Evolutionary conservation across 2,888 invertebrate species (phyloP).

Genomic region (Halictus quadricinctus): DNA sequence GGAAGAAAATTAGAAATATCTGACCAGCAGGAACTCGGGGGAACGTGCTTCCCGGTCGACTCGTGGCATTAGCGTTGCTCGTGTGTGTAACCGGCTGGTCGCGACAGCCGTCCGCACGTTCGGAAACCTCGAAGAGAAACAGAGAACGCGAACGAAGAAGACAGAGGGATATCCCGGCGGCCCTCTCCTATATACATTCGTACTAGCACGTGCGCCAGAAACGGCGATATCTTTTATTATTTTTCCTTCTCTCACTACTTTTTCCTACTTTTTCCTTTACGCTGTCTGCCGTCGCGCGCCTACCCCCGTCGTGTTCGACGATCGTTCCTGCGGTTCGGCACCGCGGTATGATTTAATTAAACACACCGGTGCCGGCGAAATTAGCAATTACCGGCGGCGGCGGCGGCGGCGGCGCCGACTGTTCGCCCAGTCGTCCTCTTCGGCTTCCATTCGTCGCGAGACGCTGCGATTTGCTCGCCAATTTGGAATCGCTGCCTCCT

Average conservation of each 20-base stretch:
- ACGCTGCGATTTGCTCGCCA: not conserved
- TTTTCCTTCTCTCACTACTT: not conserved
- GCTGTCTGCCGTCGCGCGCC: not conserved
- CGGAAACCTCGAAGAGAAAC: not conserved
- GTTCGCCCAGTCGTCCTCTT: not conserved
- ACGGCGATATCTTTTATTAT: slow-evolving; percentile 57
- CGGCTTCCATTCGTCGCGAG: not conserved
- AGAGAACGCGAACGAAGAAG: slow-evolving; percentile 34
- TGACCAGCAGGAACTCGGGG: slow-evolving; percentile 63
- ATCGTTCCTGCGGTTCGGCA: slow-evolving; percentile 42
- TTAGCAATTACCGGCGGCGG: slow-evolving; percentile 68
- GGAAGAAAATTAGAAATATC: slow-evolving; percentile 73
- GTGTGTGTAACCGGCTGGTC: slow-evolving; percentile 51
- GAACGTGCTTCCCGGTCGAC: slow-evolving; percentile 71
- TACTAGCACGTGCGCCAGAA: slow-evolving; percentile 66
- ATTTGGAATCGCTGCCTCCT: not conserved
- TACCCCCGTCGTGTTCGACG: slow-evolving; percentile 10
- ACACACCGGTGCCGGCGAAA: slow-evolving; percentile 66
- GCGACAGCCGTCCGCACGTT: slow-evolving; percentile 47
- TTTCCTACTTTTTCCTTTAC: not conserved
- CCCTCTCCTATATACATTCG: slow-evolving; percentile 37
- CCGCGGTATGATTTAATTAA: slow-evolving; percentile 73
- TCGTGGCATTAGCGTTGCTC: slow-evolving; percentile 69
- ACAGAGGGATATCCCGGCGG: not conserved
- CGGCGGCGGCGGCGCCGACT: slow-evolving; percentile 49